These are phyloP conservation scores for Astreopora myriophthalma DNA, from an alignment of 64 coral and sea anemone genomes.

Conservation along the genomic window DNA sequence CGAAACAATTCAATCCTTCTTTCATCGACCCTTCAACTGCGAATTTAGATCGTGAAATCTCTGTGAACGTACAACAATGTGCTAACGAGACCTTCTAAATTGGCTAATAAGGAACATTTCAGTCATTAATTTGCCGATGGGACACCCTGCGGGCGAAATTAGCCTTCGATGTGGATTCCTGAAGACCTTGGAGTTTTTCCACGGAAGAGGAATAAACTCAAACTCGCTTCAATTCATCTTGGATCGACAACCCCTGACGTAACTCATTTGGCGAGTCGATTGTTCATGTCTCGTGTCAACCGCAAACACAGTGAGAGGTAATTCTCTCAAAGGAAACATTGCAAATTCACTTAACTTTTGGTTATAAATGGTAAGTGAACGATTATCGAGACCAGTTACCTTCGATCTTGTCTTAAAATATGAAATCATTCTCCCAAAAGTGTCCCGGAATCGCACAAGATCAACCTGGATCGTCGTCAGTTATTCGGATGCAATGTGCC, in stretches of 20 bases:
- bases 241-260: neutral
- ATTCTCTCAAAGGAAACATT: neutral
- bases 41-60: no score
- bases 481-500: neutral
- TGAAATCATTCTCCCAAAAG: neutral
- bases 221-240: neutral
- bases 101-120: no score
- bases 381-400: neutral
- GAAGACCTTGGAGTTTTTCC: neutral
- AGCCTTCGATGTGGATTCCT: neutral
- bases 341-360: neutral
- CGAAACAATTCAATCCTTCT: no score
- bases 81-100: no score
- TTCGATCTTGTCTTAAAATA: slow-evolving; percentile 18
- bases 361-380: neutral
- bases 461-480: neutral
- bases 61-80: no score
- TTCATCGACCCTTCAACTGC: no score
- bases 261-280: neutral
- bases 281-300: neutral
- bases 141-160: neutral
- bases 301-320: neutral
- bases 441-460: neutral
- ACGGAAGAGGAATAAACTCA: neutral
- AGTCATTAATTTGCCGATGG: neutral